Percentiles rank a stretch among this genome's conserved stretches.
These are phyloP conservation scores for Spinibarbus caldwelli DNA, from an alignment of 2,797 vertebrate genomes.

Conservation along the genomic window DNA sequence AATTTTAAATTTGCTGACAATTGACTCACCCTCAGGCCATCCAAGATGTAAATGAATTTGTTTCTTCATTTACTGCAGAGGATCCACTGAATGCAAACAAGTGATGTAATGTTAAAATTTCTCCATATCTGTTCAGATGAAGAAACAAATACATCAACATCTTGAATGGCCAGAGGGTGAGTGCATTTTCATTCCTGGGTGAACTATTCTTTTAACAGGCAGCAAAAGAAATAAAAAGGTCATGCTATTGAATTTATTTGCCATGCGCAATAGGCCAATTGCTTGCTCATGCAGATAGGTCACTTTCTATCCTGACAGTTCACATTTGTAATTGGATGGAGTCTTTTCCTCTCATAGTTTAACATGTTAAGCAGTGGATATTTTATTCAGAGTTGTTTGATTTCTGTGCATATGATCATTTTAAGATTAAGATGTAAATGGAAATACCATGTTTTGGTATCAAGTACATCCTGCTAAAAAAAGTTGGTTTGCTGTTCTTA, in stretches of 20 bases:
- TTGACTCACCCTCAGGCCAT: neutral
- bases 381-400: neutral
- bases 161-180: neutral
- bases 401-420: neutral
- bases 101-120: neutral
- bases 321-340: neutral
- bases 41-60: neutral
- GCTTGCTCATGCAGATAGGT: slow-evolving; percentile 13
- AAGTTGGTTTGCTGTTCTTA: neutral
- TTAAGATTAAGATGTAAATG: neutral
- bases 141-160: neutral
- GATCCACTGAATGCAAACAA: neutral
- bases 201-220: neutral
- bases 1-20: neutral
- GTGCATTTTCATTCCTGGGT: neutral
- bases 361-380: neutral
- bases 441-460: neutral
- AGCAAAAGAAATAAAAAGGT: slow-evolving; percentile 5
- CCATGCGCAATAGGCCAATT: neutral
- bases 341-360: neutral
- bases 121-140: neutral
- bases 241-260: neutral
- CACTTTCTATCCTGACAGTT: neutral
- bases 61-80: neutral
- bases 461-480: neutral